phyloP scores from a whole-genome alignment of 2,113 vertebrate species.

The Chloebia gouldiae region DNA sequence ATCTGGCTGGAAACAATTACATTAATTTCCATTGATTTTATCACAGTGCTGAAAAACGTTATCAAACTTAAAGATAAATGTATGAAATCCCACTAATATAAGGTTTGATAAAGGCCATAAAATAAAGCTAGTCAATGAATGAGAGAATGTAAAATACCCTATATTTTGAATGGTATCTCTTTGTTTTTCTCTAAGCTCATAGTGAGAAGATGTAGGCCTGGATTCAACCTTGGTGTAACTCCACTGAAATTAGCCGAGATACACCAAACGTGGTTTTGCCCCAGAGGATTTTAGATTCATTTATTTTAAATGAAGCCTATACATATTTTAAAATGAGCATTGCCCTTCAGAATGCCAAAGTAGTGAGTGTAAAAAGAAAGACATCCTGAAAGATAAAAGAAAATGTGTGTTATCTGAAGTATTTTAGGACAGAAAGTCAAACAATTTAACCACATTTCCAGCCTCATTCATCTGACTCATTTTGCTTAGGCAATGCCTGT shows the following conservation, averaged over 20 bases:
- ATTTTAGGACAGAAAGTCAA: conserved; percentile 3
- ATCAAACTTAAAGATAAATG: conserved; percentile 13
- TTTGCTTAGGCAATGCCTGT: background rate
- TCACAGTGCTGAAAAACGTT: background rate
- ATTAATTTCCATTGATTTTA: background rate
- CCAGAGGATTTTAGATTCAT: conserved; percentile 26
- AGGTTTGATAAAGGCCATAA: background rate
- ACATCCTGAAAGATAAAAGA: conserved; percentile 19
- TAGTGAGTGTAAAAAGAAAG: background rate
- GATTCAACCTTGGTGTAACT: conserved; percentile 20
- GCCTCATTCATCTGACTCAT: background rate
- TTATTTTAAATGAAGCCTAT: conserved; percentile 56
- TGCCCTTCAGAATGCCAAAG: conserved; percentile 52
- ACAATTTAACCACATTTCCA: background rate
- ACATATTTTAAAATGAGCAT: conserved; percentile 59
- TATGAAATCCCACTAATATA: background rate
- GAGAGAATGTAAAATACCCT: background rate
- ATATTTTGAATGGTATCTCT: background rate
- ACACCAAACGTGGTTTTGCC: background rate
- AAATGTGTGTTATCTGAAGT: background rate
- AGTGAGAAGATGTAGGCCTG: background rate
- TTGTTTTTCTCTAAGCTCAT: background rate
- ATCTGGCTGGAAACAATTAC: conserved; percentile 21
- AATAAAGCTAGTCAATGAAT: background rate
- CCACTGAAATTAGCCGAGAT: background rate